phyloP scores from a whole-genome alignment of 2,888 invertebrate genomes.

The Coelogynopora nodosa region DNA sequence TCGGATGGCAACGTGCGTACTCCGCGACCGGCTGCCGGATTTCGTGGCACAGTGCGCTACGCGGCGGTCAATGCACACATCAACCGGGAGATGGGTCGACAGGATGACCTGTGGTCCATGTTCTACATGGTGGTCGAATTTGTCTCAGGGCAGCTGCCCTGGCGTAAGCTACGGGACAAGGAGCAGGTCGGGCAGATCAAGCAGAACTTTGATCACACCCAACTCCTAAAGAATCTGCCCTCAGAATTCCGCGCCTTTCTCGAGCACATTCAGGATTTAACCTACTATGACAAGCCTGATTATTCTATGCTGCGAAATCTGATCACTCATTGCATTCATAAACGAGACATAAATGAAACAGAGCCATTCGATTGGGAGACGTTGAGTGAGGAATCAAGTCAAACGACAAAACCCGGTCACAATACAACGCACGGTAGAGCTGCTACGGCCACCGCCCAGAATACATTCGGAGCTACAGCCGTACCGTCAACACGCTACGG shows the following conservation, averaged over 20 bases:
- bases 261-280: constrained; percentile 82
- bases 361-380: constrained; percentile 92
- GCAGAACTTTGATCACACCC: constrained; percentile 88
- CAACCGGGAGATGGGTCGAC: constrained; percentile 98
- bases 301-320: constrained; percentile 76
- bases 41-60: constrained; percentile 90
- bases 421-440: background rate
- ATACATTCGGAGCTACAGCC: background rate
- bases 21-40: constrained; percentile 92
- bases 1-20: constrained; percentile 91
- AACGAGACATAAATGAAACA: constrained; percentile 79
- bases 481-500: background rate
- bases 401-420: background rate
- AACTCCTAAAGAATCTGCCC: constrained; percentile 59
- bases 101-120: constrained; percentile 98
- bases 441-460: background rate
- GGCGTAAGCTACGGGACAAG: constrained; percentile 96
- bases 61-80: constrained; percentile 98
- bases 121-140: constrained; percentile 99
- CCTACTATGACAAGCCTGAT: constrained; percentile 88
- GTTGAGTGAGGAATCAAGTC: background rate
- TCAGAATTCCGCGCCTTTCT: constrained; percentile 74
- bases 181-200: constrained; percentile 92
- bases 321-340: constrained; percentile 70
- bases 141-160: constrained; percentile 92